Base-by-base conservation (phyloP, 1,140 invertebrate species). In the Mylabris phalerata region DNA sequence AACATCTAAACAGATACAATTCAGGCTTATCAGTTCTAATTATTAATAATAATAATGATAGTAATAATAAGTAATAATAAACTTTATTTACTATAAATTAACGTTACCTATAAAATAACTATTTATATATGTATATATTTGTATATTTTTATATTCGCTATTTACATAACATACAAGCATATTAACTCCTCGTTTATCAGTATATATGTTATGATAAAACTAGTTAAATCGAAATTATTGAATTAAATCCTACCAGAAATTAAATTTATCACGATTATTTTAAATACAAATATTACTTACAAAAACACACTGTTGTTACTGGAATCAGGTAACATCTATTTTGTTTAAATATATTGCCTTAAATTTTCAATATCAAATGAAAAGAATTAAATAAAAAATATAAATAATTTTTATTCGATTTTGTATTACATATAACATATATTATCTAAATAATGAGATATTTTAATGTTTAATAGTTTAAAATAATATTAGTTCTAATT, bases 111-210 rank as follows among this genome's bases (percentile, higher is more conserved):
- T 42, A 9, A 47, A 55, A 44, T 50, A 52, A 52, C 44, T 52
- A 52, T 50, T 47, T 9, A 27, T 47, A 55, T 55, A 13, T 47
- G 32, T 42, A 55, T 5, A 5, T 39, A 42, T 42, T 42, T 42
- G 9, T 42, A 9, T 42, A 42, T 42, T 42, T 54, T 55, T 39
- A 19, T 55, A 47, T 55, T 55, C 42, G 58, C 58, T 60, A 60
- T 60, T 48, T 60, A 60, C 58, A 60, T 59, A 55, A 55, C 46
- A 41, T 49, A 49, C 51, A 55, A 55, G 45, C 50, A 50, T 58
- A 51, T 58, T 40, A 58, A 58, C 56, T 48, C 48, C 48, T 46
- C 43, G 38, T 57, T 13, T 13, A 13, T 13, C 13, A 13, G 13
- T 13, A 7, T 32, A 32, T 32, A 32, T 32, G 39, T 54, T 44